phyloP scores from a whole-genome alignment of 2,888 invertebrate genomes.

The Conops quadrifasciatus region DNA sequence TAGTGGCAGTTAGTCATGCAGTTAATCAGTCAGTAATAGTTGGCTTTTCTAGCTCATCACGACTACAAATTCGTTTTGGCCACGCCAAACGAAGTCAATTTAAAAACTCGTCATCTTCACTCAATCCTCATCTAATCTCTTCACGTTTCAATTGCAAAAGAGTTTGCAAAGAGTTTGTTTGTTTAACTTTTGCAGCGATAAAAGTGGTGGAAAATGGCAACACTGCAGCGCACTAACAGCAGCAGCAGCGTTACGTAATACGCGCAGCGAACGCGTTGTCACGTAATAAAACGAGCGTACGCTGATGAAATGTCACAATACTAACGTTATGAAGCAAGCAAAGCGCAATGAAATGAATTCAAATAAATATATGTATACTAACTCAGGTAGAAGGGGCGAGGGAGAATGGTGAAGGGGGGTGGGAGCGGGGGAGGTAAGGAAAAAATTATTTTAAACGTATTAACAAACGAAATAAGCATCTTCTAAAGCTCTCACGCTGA shows the following conservation, averaged over 20 bases:
- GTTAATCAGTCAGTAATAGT: not conserved
- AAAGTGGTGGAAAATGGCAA: not conserved
- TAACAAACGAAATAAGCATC: too few relatives aligned
- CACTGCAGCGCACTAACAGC: not conserved
- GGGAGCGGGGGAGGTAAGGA: too few relatives aligned
- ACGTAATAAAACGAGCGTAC: not conserved
- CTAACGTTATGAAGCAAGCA: not conserved
- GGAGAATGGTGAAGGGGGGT: too few relatives aligned
- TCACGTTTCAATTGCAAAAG: not conserved
- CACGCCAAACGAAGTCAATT: not conserved
- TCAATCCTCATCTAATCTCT: constrained; percentile 13
- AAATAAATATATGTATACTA: too few relatives aligned
- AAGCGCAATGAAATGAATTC: not conserved
- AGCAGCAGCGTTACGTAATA: not conserved
- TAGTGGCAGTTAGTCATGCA: not conserved
- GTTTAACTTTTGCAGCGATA: not conserved
- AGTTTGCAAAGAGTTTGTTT: not conserved
- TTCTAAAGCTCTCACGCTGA: too few relatives aligned
- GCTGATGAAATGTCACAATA: too few relatives aligned
- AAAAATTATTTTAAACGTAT: too few relatives aligned
- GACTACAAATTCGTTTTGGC: not conserved
- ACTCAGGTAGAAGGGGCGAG: too few relatives aligned
- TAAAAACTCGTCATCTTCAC: not conserved
- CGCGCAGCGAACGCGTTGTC: not conserved
- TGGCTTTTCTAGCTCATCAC: not conserved